Evolutionary conservation across 2,113 vertebrate genomes (phyloP).

Genomic region (Macheiramphus alcinus): DNA sequence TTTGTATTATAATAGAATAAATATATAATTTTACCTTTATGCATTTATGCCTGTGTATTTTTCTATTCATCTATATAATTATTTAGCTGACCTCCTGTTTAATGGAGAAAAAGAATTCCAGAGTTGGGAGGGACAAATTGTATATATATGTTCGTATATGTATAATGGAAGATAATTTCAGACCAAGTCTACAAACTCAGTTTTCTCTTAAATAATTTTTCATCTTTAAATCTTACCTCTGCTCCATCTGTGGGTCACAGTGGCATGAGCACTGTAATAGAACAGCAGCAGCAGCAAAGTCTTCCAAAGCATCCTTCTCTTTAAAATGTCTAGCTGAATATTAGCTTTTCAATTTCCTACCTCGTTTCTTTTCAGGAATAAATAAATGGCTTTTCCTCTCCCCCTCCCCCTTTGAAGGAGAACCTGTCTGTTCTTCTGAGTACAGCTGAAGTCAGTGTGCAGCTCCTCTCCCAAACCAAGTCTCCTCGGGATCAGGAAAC

Average conservation of each 20-base stretch:
- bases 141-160: background rate
- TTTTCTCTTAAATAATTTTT: conserved; percentile 13
- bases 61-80: background rate
- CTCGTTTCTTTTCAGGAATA: conserved; percentile 20
- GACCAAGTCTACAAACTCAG: background rate
- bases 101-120: background rate
- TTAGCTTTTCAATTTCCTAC: background rate
- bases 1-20: background rate
- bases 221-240: conserved; percentile 72
- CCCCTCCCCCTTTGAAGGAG: conserved; percentile 4
- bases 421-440: conserved; percentile 31
- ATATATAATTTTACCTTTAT: background rate
- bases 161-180: background rate
- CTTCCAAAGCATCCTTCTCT: conserved; percentile 70
- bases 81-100: background rate
- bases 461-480: conserved; percentile 56
- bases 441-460: conserved; percentile 8
- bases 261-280: conserved; percentile 64
- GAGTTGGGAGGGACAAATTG: background rate
- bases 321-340: background rate
- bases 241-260: conserved; percentile 65
- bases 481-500: conserved; percentile 72
- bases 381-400: background rate
- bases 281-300: conserved; percentile 67
- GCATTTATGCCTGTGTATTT: background rate